Base-by-base conservation (phyloP, 2,113 vertebrate genomes). In the Formicarius rufipectus region DNA sequence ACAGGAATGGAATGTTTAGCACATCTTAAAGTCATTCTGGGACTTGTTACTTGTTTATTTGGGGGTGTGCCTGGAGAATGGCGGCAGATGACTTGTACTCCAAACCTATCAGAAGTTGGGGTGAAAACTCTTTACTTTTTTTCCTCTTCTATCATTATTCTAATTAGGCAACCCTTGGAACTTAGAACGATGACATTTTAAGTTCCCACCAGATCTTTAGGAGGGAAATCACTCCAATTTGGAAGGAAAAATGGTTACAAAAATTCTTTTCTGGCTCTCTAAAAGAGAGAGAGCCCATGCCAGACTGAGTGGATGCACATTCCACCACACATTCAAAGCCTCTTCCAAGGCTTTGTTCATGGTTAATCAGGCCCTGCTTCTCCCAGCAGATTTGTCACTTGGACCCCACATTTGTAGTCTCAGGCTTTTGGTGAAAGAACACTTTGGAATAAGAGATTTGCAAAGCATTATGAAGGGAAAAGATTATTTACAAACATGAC, bases 371-470 rank as follows among this genome's bases (percentile, higher is more conserved):
- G 49, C 69, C 84, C 5, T 49, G n/a, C 30, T 19, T 81, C 53
- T 73, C 55, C 45, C 42, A 76, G 73, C 37, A 81, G 71, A 56
- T 44, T 50, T 75, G 30, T 69, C 30, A 49, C 71, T 89, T 90
- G 64, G 52, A 63, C 73, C 62, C 17, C 47, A 3, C 3, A 1
- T 68, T 69, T 72, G 37, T 75, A 82, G 40, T 56, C 58, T 49
- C 45, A 83, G 39, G 45, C 40, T 60, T 25, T 73, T 72, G 66
- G 52, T 40, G 44, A 66, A 92, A 62, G 59, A 86, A 62, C 28
- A 45, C n/a, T 82, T 67, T 80, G 56, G 69, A 91, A 94, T 91
- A 15, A 60, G 37, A 73, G 72, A 31, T 86, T 52, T 67, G 62
- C 67, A 84, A 87, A 89, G n/a, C 31, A 68, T 11, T 80, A 8